phyloP scores from a whole-genome alignment of 2,797 vertebrate species.

The Octomys mimax region DNA sequence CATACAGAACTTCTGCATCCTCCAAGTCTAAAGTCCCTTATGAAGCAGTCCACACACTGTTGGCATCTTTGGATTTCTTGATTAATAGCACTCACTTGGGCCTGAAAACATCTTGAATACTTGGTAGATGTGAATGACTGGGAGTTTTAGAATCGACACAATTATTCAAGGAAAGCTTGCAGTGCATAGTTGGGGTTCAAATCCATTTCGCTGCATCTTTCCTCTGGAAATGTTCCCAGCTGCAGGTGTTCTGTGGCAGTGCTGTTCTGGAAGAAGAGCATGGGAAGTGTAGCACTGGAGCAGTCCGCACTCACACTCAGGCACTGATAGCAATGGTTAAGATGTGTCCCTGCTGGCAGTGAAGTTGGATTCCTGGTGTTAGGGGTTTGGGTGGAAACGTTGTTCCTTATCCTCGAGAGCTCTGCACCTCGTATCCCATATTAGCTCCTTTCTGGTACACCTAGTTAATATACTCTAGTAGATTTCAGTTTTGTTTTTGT shows the following conservation, averaged over 20 bases:
- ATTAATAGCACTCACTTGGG: neutral
- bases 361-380: neutral
- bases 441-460: neutral
- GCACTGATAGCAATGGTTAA: neutral
- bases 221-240: neutral
- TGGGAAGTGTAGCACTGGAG: neutral
- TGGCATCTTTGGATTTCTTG: neutral
- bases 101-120: neutral
- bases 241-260: neutral
- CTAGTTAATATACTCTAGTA: neutral
- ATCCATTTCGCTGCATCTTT: neutral
- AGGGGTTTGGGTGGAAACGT: neutral
- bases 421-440: neutral
- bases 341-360: neutral
- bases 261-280: neutral
- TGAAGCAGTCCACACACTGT: neutral
- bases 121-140: neutral
- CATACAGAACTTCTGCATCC: neutral
- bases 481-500: conserved; percentile 12
- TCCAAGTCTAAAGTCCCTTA: neutral
- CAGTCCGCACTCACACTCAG: neutral
- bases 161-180: conserved; percentile 34
- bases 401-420: conserved; percentile 2
- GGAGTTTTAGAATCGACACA: conserved; percentile 6
- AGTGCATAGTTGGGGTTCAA: neutral